Evolutionary conservation across 2,797 vertebrate genomes (phyloP), one percentile per base, ranked within the genome.

Genomic region (Macrochelys suwanniensis): DNA sequence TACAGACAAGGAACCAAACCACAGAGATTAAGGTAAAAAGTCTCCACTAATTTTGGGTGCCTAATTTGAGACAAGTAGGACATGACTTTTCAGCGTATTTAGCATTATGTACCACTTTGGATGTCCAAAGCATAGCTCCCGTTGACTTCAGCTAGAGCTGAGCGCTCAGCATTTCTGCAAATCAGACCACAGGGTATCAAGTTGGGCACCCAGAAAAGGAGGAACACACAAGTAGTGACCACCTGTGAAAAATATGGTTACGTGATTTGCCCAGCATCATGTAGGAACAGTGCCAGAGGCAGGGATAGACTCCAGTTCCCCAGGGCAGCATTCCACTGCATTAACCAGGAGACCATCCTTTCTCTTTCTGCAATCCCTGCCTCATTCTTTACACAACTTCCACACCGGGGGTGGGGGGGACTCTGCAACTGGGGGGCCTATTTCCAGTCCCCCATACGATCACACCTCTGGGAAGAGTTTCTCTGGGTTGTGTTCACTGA

Each of bases 341-440:
- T 37, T 74, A 50, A 37, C 59, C 79, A 74, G 83, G 54, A 94
- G 16, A 80, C 16, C 25, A 5, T 68, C 17, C 0, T 0, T 71
- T 61, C 42, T 68, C 12, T 53, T 28, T 31, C 57, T 13, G 21
- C 0, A 1, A 0, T 25, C 51, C 65, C 54, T 54, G 54, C 26
- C 26, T 42, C 31, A 7, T 86, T 77, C 26, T 28, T 12, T 88
- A 13, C 0, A 59, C 26, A 28, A 59, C 26, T 59, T 59, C 56
- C 26, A 42, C 37, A 4, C 37, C 4, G 11, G 12, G 1, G 25
- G 26, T 2, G 11, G 5, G 5, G 5, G 26, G 54, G 5, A 0
- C 33, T 56, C 57, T 80, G 5, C 65, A 77, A 2, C 26, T 21
- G 31, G 37, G 21, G 11, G 12, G 6, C 28, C 21, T 59, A 59